phyloP scores from a whole-genome alignment of 2,888 invertebrate genomes.

The Acholoe squamosa region DNA sequence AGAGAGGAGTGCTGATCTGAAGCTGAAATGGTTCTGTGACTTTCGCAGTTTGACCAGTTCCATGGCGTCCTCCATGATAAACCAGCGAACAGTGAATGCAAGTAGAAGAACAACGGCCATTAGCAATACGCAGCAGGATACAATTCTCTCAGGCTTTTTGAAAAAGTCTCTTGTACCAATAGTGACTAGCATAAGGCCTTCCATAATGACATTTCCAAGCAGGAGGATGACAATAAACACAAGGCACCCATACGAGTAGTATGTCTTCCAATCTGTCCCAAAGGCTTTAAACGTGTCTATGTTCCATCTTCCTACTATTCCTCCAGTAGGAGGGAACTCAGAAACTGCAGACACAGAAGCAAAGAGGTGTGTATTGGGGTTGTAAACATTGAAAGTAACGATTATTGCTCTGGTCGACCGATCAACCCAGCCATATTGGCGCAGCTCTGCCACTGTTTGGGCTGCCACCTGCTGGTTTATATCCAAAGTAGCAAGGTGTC shows the following conservation, averaged over 20 bases:
- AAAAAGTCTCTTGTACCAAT: background rate
- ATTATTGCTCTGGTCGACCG: constrained; percentile 19
- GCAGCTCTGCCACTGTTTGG: background rate
- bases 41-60: background rate
- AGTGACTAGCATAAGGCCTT: background rate
- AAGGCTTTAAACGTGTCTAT: background rate
- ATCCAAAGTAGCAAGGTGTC: background rate
- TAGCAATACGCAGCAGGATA: background rate
- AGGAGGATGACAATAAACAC: background rate
- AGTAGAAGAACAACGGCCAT: background rate
- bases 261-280: background rate
- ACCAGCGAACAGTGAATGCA: constrained; percentile 19
- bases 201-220: background rate
- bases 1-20: background rate
- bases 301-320: background rate
- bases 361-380: background rate
- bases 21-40: too few relatives aligned
- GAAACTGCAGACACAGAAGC: background rate
- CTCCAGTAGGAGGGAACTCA: constrained; percentile 20
- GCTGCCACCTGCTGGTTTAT: background rate
- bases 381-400: constrained; percentile 24
- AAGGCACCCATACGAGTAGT: constrained; percentile 5
- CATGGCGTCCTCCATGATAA: constrained; percentile 1
- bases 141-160: background rate
- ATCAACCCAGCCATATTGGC: constrained; percentile 4